Percentiles rank a stretch among this genome's conserved stretches.
These are phyloP conservation scores for Acrocephalus kingi DNA, from an alignment of 2,113 vertebrate genomes.

Conservation along the genomic window DNA sequence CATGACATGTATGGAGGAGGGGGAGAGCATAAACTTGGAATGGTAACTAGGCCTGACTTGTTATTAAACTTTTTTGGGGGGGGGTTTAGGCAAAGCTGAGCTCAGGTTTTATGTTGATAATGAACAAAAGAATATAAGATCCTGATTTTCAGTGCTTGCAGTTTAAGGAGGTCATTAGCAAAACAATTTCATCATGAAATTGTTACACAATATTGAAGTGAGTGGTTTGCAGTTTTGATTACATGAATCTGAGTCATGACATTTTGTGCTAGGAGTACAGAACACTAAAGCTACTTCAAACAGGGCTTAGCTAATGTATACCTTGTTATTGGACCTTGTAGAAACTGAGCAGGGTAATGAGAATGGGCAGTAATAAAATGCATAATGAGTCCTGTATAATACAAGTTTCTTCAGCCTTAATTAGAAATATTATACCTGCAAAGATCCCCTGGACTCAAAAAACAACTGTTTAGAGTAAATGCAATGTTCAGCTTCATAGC, in stretches of 20 bases:
- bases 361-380: slow-evolving; percentile 12
- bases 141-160: not conserved
- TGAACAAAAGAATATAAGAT: not conserved
- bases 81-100: not conserved
- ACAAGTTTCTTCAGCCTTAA: slow-evolving; percentile 34
- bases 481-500: not conserved
- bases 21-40: not conserved
- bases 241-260: slow-evolving; percentile 62
- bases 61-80: not conserved
- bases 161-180: slow-evolving; percentile 44
- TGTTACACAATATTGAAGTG: slow-evolving; percentile 62
- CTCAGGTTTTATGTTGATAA: not conserved
- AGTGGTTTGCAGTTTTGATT: slow-evolving; percentile 63
- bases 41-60: not conserved
- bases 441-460: slow-evolving; percentile 1
- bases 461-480: not conserved
- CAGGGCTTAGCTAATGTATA: slow-evolving; percentile 56
- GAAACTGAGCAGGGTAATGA: slow-evolving; percentile 50
- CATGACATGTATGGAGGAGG: not conserved
- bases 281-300: slow-evolving; percentile 67
- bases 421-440: slow-evolving; percentile 6
- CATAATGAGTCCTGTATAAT: slow-evolving; percentile 12
- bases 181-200: slow-evolving; percentile 48
- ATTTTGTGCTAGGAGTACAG: slow-evolving; percentile 55
- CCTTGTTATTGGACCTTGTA: slow-evolving; percentile 45